These are phyloP conservation scores for Neosilurus hyrtlii DNA, from an alignment of 2,797 vertebrate species.

Conservation along the genomic window DNA sequence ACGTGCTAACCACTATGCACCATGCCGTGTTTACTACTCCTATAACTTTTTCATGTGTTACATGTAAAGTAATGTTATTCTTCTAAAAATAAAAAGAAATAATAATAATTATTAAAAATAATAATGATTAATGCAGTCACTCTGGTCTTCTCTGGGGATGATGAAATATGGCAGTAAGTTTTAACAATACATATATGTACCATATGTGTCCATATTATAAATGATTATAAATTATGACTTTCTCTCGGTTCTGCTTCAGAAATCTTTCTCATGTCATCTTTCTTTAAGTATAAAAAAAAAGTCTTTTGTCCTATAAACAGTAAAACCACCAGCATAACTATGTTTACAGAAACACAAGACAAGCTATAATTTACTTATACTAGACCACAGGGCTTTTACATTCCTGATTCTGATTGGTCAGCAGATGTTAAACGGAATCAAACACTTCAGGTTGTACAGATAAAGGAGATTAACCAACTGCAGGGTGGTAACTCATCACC, in stretches of 20 bases:
- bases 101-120: too few species aligned
- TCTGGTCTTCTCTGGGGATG: neutral
- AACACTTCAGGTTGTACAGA: too few species aligned
- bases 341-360: conserved; percentile 19
- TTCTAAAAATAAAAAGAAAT: neutral
- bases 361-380: neutral
- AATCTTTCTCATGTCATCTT: neutral
- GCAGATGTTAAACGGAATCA: too few species aligned
- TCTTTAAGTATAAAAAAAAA: neutral
- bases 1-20: too few species aligned
- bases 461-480: neutral
- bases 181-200: neutral
- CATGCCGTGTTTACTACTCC: neutral
- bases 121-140: too few species aligned
- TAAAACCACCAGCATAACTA: neutral
- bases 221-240: neutral
- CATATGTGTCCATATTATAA: neutral
- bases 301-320: neutral
- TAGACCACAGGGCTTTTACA: neutral
- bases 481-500: neutral
- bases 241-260: neutral
- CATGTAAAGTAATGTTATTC: neutral
- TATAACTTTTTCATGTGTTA: neutral
- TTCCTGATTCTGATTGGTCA: neutral
- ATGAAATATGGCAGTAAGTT: neutral